phyloP scores from a whole-genome alignment of 2,888 invertebrate species.

The Pollenia labialis region DNA sequence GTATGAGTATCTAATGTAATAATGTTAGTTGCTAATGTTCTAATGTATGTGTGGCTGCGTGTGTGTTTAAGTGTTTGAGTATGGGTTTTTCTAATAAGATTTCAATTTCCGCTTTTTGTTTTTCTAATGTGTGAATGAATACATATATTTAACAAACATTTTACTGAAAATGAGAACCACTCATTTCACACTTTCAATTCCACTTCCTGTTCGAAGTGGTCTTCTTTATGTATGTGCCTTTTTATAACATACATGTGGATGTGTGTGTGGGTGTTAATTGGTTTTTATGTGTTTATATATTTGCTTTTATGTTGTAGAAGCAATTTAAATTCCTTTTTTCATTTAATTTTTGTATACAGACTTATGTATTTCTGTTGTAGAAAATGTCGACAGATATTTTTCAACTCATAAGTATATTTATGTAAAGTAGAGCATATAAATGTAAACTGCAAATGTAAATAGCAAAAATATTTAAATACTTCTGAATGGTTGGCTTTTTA shows the following conservation, averaged over 20 bases:
- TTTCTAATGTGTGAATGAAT: slow-evolving; percentile 22
- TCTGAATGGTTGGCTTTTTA: slow-evolving; percentile 34
- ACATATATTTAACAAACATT: slow-evolving; percentile 9
- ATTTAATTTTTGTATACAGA: neutral
- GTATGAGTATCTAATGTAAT: neutral
- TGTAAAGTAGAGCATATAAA: slow-evolving; percentile 24
- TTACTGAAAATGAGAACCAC: slow-evolving; percentile 60
- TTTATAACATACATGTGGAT: neutral
- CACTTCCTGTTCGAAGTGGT: slow-evolving; percentile 68
- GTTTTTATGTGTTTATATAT: neutral
- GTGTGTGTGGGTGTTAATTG: neutral
- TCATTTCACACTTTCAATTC: slow-evolving; percentile 72
- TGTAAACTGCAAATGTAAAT: slow-evolving; percentile 53
- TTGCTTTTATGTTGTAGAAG: slow-evolving; percentile 27
- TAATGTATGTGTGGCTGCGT: neutral
- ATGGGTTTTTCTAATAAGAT: slow-evolving; percentile 59
- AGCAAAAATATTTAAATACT: slow-evolving; percentile 69
- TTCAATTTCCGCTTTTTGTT: slow-evolving; percentile 69
- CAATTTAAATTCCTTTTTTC: slow-evolving; percentile 32
- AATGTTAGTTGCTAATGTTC: slow-evolving; percentile 11
- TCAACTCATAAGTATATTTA: slow-evolving; percentile 8
- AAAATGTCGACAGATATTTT: slow-evolving; percentile 42
- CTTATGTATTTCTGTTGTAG: neutral
- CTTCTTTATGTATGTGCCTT: slow-evolving; percentile 8
- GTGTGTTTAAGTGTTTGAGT: neutral